Conservation (phyloP, 2,888 invertebrate genomes). For the Ectropis crepuscularia region DNA sequence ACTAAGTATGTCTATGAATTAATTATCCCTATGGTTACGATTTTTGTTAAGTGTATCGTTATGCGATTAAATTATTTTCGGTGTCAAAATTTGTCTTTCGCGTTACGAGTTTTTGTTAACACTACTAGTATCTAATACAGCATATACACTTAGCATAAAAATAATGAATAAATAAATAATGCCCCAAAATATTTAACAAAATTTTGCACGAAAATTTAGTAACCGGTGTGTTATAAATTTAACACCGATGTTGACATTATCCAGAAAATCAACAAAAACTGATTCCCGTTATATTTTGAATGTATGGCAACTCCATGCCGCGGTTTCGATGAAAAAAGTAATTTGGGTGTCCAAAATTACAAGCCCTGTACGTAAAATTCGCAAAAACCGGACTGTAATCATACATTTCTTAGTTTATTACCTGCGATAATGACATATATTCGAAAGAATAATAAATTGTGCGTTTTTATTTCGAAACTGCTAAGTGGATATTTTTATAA, state of each 20-base stretch:
- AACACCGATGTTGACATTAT: conserved; percentile 10
- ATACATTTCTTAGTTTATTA: conserved; percentile 48
- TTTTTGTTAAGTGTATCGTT: no score
- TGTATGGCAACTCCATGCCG: conserved; percentile 22
- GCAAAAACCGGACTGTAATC: conserved; percentile 42
- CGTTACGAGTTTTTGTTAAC: no score
- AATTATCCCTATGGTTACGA: no score
- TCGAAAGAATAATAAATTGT: conserved; percentile 21
- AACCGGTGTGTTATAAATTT: not conserved
- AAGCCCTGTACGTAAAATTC: conserved; percentile 43
- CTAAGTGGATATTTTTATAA: no score
- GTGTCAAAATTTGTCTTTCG: no score
- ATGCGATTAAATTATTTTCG: no score
- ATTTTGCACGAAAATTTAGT: not conserved
- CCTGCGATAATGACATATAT: conserved; percentile 45
- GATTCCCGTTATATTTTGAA: conserved; percentile 46
- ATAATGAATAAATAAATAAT: not conserved
- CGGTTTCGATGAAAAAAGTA: conserved; percentile 38
- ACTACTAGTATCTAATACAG: no score
- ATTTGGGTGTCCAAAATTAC: conserved; percentile 40
- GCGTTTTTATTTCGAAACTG: conserved; percentile 9
- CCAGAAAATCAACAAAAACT: conserved; percentile 25
- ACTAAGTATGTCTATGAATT: not conserved
- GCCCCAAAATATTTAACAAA: not conserved
- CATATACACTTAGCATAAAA: no score